Evolutionary conservation across 2,113 vertebrate species (phyloP), one percentile per base, ranked within the genome.

Genomic region (Pleuronectes platessa): DNA sequence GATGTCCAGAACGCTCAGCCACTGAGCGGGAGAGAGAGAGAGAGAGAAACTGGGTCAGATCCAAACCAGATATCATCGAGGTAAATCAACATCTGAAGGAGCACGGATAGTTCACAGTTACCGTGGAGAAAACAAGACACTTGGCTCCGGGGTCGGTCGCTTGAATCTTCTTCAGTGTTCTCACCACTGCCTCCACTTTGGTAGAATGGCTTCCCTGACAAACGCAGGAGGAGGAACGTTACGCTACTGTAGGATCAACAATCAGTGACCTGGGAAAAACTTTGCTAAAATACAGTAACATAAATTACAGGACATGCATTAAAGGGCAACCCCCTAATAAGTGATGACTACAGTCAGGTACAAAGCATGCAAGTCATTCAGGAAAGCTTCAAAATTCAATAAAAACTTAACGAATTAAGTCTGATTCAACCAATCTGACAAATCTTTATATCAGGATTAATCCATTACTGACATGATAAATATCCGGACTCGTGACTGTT

Each of bases 111-210:
- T 81, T 76, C 58, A 27, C 42, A 9, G 88, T 88, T 96, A 99
- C 98, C 94, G 96, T 98, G 79, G 98, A 99, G 90, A 99, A 99
- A 56, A 99, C 97, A 0, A 99, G 94, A 18, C 97, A 96, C 92
- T 99, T 99, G 68, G 98, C 97, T 11, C 96, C 96, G 0, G 96
- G 96, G 81, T 98, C 94, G 81, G 92, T 94, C 61, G 90, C 92
- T 68, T 98, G 97, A 85, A 99, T 98, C 95, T 95, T 97, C 93
- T 97, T 97, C 81, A 99, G 94, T 1, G 96, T 97, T 92, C 97
- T 94, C 78, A 99, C 94, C 74, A 99, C 98, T 10, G 98, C 98
- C 91, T 99, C 98, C 79, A 99, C 98, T 93, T 99, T 99, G 75
- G 98, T 99, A 2, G 98, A 99, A 88, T 99, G 97, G 83, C 98